Base-by-base conservation (phyloP, 2,797 vertebrate species). In the Picus viridis region DNA sequence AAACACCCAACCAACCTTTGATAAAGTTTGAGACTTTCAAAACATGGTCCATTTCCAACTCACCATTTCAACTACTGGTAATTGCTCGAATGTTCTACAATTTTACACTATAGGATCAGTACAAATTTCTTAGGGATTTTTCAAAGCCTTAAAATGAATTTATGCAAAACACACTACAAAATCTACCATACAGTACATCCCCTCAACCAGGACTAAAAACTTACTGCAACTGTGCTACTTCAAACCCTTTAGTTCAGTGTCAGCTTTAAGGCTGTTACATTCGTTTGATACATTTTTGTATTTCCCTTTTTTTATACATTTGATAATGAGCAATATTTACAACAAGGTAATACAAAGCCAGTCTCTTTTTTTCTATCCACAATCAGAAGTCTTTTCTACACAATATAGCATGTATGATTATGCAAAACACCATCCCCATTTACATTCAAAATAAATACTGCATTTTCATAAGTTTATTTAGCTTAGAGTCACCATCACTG, bases 101-200 rank as follows among this genome's bases (percentile, higher is more conserved):
- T 34, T 81, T 73, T 30, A 57, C 10, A 64, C 93, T 95, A 96
- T 49, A 95, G 96, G 97, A 98, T 98, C 97, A 98, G 97, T 96
- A 96, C 74, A 86, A 95, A 97, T 97, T 98, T 98, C 96, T 97
- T 74, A 51, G 83, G 75, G 94, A 86, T 90, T 94, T 88, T 90
- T 96, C 29, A 73, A 94, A 97, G 96, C 94, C 88, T 96, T 91
- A 90, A 70, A 86, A 82, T 57, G 14, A 88, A 75, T 54, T 94
- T 92, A 95, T 80, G 95, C 95, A 82, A 94, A 93, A 95, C 29
- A 74, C 96, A 93, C 1, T 34, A 89, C 57, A 91, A 75, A 89
- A 73, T 81, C 87, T 95, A 95, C 74, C 61, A 93, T 97, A 97
- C 97, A 97, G 96, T 97, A 97, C 96, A 97, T 97, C 97, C 93